Percentiles rank a stretch among this genome's conserved stretches.
These are phyloP conservation scores for Chaetura pelagica DNA, from an alignment of 2,113 vertebrate genomes.

Conservation along the genomic window DNA sequence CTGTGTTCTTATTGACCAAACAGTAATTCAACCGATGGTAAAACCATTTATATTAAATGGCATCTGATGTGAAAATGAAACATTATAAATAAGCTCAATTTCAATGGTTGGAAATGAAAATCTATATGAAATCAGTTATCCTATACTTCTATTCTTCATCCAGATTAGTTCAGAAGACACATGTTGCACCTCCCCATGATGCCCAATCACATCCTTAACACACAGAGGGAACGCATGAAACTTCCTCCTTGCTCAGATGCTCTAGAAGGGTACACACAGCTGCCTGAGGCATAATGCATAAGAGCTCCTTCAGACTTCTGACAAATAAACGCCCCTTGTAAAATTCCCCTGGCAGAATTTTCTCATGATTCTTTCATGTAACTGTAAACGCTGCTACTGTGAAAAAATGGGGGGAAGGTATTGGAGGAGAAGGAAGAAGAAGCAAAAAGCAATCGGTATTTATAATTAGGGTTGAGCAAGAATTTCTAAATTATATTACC, in stretches of 20 bases:
- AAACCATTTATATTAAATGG: neutral
- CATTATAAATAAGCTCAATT: neutral
- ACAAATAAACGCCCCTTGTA: neutral
- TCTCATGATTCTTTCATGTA: neutral
- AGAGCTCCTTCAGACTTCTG: neutral
- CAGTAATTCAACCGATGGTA: neutral
- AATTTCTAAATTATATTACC: constrained; percentile 1
- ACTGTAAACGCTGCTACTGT: neutral
- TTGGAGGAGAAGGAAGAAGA: neutral
- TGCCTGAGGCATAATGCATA: neutral
- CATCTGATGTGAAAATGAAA: neutral
- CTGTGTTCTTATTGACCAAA: neutral
- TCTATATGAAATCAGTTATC: neutral
- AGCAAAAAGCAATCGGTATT: neutral
- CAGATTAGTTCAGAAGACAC: neutral
- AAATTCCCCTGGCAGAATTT: neutral
- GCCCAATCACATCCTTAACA: neutral
- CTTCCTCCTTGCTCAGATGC: neutral
- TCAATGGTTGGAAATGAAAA: neutral
- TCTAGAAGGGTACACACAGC: neutral
- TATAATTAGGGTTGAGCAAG: neutral
- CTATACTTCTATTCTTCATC: neutral
- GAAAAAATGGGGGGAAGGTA: neutral
- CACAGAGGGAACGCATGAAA: neutral
- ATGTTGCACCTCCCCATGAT: neutral